phyloP scores from a whole-genome alignment of 2,888 invertebrate genomes.

The Calameuta filiformis region DNA sequence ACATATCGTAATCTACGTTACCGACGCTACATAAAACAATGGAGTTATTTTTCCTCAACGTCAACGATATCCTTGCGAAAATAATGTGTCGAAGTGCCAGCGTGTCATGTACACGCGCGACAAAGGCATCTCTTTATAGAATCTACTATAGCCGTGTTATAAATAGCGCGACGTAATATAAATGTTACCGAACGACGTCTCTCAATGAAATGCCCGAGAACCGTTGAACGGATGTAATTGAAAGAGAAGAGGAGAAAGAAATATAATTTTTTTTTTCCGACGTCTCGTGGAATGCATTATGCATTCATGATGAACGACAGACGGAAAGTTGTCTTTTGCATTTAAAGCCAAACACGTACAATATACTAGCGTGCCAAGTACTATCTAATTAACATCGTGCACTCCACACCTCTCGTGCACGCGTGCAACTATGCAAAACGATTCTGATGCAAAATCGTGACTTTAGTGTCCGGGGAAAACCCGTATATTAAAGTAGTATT shows the following conservation, averaged over 20 bases:
- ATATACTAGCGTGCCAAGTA: background rate
- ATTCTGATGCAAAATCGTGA: background rate
- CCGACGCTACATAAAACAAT: background rate
- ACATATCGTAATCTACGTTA: background rate
- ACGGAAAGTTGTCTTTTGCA: background rate
- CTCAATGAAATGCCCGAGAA: background rate
- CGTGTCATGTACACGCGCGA: background rate
- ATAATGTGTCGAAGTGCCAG: background rate
- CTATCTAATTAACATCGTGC: background rate
- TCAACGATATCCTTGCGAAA: background rate
- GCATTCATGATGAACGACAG: background rate
- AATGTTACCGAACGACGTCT: background rate
- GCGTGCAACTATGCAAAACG: background rate
- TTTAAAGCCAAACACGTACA: constrained; percentile 1
- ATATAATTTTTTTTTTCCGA: background rate
- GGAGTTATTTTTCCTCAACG: background rate
- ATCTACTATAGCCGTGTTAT: background rate
- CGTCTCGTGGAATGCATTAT: background rate
- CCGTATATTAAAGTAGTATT: background rate
- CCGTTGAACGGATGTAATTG: background rate
- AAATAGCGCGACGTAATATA: background rate
- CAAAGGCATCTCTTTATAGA: background rate
- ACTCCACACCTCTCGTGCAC: background rate
- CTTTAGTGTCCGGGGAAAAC: background rate
- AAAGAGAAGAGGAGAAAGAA: background rate